A percentile compares a stretch with the other conserved stretches of the same genome.
Conservation (phyloP, 2,888 invertebrate genomes). For the Dryocosmus kuriphilus region DNA sequence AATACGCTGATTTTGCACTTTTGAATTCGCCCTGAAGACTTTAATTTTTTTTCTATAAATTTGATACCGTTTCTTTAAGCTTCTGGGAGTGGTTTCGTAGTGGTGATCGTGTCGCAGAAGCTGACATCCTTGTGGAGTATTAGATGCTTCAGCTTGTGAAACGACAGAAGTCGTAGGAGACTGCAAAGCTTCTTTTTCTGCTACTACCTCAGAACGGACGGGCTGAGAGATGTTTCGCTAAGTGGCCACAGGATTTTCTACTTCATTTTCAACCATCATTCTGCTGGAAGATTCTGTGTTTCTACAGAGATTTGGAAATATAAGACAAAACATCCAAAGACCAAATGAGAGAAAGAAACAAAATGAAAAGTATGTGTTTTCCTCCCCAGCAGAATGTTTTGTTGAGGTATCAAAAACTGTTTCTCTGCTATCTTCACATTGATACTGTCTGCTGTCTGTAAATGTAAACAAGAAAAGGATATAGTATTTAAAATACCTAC, state of each 20-base stretch:
- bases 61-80: neutral
- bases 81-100: neutral
- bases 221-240: neutral
- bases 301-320: too few relatives aligned
- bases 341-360: too few relatives aligned
- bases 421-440: neutral
- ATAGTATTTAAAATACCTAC: neutral
- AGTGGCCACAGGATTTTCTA: neutral
- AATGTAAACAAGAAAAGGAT: neutral
- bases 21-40: neutral
- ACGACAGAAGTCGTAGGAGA: neutral
- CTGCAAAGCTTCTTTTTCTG: neutral
- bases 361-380: too few relatives aligned
- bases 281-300: neutral
- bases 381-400: too few relatives aligned
- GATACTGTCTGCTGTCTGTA: neutral
- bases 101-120: conserved; percentile 1
- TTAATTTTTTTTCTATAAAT: neutral
- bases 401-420: too few relatives aligned
- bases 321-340: too few relatives aligned
- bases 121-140: neutral
- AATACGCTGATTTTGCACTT: neutral
- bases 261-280: too few relatives aligned
- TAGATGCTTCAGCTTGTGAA: neutral
- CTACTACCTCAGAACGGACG: neutral